Conservation (phyloP, 2,888 invertebrate species). For the Leucania comma region DNA sequence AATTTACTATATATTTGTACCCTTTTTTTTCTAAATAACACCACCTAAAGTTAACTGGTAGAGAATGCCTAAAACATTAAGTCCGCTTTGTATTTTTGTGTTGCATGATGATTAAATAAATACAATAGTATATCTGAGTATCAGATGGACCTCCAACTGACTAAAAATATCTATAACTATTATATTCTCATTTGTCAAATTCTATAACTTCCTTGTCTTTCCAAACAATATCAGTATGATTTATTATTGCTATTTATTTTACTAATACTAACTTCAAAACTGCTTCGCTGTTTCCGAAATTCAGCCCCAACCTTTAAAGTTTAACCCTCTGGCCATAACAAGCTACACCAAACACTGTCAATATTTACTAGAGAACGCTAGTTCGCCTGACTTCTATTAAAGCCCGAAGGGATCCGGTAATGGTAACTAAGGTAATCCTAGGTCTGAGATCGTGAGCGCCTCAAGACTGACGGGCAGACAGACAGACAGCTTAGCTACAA, state of each 20-base stretch:
- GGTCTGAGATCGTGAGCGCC: slow-evolving; percentile 67
- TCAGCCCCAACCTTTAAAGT: slow-evolving; percentile 29
- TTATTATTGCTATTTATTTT: slow-evolving; percentile 4
- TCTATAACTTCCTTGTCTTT: background rate
- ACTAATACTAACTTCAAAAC: slow-evolving; percentile 4
- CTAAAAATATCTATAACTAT: background rate
- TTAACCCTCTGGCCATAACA: slow-evolving; percentile 35
- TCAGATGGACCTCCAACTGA: too few species aligned
- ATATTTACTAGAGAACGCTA: slow-evolving; percentile 50
- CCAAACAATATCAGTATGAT: background rate
- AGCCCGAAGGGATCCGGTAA: slow-evolving; percentile 65
- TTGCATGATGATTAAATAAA: too few species aligned
- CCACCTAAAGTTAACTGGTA: too few species aligned
- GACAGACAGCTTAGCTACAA: slow-evolving; percentile 58
- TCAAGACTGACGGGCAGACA: slow-evolving; percentile 57
- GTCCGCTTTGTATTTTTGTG: too few species aligned
- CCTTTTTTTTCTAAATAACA: too few species aligned
- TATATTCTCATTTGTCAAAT: background rate
- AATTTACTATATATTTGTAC: too few species aligned
- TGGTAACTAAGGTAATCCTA: slow-evolving; percentile 67
- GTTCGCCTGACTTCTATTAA: slow-evolving; percentile 53
- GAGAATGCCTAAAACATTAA: too few species aligned
- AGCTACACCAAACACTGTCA: slow-evolving; percentile 46
- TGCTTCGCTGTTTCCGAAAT: slow-evolving; percentile 25
- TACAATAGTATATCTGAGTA: too few species aligned